Percentiles rank a stretch among this genome's conserved stretches.
phyloP scores from a whole-genome alignment of 2,888 invertebrate species.

The Ornithoptera alexandrae region DNA sequence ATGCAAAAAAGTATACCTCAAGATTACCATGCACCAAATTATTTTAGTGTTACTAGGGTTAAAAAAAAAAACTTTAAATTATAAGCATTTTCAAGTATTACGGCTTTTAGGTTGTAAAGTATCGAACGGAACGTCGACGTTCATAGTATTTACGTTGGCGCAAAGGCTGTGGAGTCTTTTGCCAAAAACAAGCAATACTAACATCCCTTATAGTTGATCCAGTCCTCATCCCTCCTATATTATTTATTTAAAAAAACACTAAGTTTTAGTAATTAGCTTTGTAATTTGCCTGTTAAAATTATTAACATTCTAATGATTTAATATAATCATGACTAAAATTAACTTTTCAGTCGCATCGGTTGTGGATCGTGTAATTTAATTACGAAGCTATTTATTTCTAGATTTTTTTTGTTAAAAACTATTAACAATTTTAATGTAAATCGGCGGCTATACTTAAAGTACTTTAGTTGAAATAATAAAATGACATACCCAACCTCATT shows the following conservation, averaged over 20 bases:
- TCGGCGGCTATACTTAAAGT: constrained; percentile 76
- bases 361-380: constrained; percentile 58
- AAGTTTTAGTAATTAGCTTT: constrained; percentile 61
- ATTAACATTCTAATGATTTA: constrained; percentile 41
- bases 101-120: constrained; percentile 44
- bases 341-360: constrained; percentile 50
- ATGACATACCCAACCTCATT: constrained; percentile 57
- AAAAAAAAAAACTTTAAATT: constrained; percentile 39
- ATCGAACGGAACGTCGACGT: neutral
- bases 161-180: constrained; percentile 30
- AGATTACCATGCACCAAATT: constrained; percentile 78
- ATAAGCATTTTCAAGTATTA: constrained; percentile 64
- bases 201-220: constrained; percentile 54
- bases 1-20: constrained; percentile 69
- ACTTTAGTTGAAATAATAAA: constrained; percentile 74
- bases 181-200: constrained; percentile 46
- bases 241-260: constrained; percentile 68
- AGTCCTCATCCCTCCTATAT: constrained; percentile 63
- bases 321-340: constrained; percentile 33
- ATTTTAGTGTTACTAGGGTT: constrained; percentile 63
- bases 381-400: constrained; percentile 54
- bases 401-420: constrained; percentile 63
- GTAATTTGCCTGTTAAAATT: constrained; percentile 66
- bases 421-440: constrained; percentile 63
- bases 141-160: constrained; percentile 33